Evolutionary conservation across 2,113 vertebrate species (phyloP), one percentile per base, ranked within the genome.

Genomic region (Megaleporinus macrocephalus): DNA sequence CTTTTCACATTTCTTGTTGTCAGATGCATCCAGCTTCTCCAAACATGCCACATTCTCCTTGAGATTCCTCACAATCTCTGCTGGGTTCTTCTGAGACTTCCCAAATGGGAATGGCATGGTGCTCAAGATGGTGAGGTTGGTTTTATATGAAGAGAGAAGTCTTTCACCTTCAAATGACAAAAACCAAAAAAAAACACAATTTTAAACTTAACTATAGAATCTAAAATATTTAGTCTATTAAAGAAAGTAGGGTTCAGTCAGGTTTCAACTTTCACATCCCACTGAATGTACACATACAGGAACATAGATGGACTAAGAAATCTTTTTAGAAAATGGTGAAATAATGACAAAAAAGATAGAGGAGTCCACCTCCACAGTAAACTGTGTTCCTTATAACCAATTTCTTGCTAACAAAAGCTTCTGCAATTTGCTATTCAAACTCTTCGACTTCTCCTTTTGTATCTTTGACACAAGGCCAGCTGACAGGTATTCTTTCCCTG

Each of bases 71-170:
- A 95, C 94, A 63, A 94, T 95, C 63, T 95, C 94, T 57, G 91
- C 94, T 16, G 94, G 94, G 86, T 90, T 94, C 91, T 95, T 95
- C 91, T 94, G 94, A 81, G 94, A 93, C 83, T 95, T 95, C 71
- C 93, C 93, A 63, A 95, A 95, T 53, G 93, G 93, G 88, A 95
- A 95, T 65, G 94, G 94, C 94, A 95, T 95, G 91, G 55, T 91
- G 91, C 83, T 61, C 74, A 59, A 36, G 85, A 70, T 41, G 36
- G 63, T 9, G 78, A 62, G 59, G 57, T 59, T 51, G 72, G 65
- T 51, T 16, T 49, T 80, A 0, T n/a, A 83, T 76, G 27, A 62
- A 65, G 20, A 41, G 5, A 62, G 44, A 81, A 78, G 69, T 18
- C 14, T 55, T 81, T 75, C 29, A 81, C 78, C 85, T 86, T 49